Conservation (phyloP, 2,797 vertebrate species). For the Champsocephalus gunnari region DNA sequence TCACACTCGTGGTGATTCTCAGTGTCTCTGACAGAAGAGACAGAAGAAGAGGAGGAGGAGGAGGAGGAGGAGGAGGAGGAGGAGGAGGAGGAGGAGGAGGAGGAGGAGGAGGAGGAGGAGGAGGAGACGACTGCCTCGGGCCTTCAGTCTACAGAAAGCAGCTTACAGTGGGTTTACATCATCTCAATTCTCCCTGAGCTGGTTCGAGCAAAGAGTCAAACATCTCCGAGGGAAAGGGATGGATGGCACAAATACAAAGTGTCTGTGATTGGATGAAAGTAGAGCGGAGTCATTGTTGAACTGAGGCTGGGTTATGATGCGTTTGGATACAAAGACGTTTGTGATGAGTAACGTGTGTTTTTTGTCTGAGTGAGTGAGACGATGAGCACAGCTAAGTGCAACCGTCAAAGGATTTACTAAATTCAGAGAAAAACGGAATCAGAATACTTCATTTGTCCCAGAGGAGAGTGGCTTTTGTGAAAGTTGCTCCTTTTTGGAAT, state of each 20-base stretch:
- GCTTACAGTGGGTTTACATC: constrained; percentile 78
- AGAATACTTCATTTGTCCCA: no score
- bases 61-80: no score
- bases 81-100: not conserved
- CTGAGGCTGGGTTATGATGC: not conserved
- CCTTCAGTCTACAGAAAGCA: constrained; percentile 71
- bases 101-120: constrained; percentile 5
- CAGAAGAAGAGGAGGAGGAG: no score
- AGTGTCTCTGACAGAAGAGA: not conserved
- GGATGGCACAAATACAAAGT: constrained; percentile 6
- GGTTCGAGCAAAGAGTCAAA: constrained; percentile 55
- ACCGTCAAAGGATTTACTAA: not conserved
- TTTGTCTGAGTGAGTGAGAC: not conserved
- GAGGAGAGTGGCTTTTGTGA: no score
- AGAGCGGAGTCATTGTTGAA: not conserved
- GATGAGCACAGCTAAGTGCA: not conserved
- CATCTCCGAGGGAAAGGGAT: constrained; percentile 26
- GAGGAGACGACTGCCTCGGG: constrained; percentile 46
- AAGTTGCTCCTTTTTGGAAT: no score
- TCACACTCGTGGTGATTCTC: constrained; percentile 8
- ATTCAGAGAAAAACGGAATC: not conserved
- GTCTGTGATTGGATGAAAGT: not conserved
- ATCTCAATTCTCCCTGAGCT: constrained; percentile 60
- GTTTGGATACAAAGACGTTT: constrained; percentile 3
- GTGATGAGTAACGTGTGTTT: not conserved